These are phyloP conservation scores for Eupsilia transversa DNA, from an alignment of 2,888 invertebrate genomes.

Conservation along the genomic window DNA sequence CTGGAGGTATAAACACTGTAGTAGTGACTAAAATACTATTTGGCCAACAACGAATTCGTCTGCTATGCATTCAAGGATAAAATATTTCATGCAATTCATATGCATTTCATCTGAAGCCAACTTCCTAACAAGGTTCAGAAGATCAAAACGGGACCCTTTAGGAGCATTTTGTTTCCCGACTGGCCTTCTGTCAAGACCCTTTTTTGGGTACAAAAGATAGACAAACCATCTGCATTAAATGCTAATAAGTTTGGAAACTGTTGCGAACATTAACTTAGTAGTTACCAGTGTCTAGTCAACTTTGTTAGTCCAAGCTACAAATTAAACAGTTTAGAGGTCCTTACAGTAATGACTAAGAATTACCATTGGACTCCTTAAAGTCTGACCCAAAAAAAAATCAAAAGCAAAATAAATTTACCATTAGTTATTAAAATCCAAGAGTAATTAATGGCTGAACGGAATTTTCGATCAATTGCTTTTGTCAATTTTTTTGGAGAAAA, in stretches of 20 bases:
- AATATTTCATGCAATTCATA: neutral
- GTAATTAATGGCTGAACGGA: neutral
- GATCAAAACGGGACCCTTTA: rapidly evolving
- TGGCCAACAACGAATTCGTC: neutral
- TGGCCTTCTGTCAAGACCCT: neutral
- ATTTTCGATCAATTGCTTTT: neutral
- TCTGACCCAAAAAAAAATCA: constrained; percentile 23
- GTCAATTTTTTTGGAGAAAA: neutral
- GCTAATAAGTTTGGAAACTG: neutral
- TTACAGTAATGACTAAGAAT: constrained; percentile 27
- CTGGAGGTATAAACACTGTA: too few species aligned
- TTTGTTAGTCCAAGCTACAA: constrained; percentile 18
- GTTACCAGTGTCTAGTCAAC: constrained; percentile 9
- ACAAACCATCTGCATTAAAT: neutral
- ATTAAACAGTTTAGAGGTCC: constrained; percentile 20
- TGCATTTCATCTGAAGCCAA: neutral
- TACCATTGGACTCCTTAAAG: neutral
- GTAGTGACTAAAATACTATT: neutral
- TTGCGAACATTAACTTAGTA: constrained; percentile 9
- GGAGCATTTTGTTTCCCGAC: neutral
- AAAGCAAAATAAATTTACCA: constrained; percentile 13
- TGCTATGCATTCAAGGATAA: neutral
- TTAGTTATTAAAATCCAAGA: constrained; percentile 25
- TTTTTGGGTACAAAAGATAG: neutral
- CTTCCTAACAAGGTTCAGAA: neutral